These are phyloP conservation scores for Tinamus guttatus DNA, from an alignment of 2,113 vertebrate genomes.

Conservation along the genomic window DNA sequence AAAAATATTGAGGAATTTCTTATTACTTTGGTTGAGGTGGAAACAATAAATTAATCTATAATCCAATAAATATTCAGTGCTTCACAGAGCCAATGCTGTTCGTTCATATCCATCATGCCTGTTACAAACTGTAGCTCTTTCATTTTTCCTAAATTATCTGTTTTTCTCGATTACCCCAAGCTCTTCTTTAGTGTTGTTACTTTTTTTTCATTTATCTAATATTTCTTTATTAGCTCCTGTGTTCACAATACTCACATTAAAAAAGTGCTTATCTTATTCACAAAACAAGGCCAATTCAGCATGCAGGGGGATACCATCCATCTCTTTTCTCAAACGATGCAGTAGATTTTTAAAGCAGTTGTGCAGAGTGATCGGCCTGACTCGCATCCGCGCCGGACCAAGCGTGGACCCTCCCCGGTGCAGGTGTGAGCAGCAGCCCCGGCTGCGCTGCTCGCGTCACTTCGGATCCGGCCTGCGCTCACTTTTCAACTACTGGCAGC, in stretches of 20 bases:
- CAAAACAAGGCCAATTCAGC: background rate
- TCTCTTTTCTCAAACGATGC: background rate
- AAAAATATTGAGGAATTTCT: background rate
- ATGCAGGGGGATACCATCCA: background rate
- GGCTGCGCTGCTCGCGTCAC: background rate
- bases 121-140: background rate
- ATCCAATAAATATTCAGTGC: background rate
- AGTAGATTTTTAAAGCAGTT: slow-evolving; percentile 1
- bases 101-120: background rate
- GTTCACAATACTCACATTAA: background rate
- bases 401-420: background rate
- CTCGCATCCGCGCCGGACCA: slow-evolving; percentile 15
- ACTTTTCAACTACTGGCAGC: background rate
- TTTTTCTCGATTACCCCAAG: background rate
- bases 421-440: slow-evolving; percentile 36
- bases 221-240: background rate
- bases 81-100: background rate
- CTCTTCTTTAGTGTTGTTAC: background rate
- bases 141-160: background rate
- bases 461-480: background rate
- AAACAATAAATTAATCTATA: background rate
- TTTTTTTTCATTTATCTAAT: background rate
- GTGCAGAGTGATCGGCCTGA: background rate
- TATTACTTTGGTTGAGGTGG: background rate
- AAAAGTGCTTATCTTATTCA: background rate